Conservation (phyloP, 1,140 invertebrate genomes). For the Matsumurasca onukii region DNA sequence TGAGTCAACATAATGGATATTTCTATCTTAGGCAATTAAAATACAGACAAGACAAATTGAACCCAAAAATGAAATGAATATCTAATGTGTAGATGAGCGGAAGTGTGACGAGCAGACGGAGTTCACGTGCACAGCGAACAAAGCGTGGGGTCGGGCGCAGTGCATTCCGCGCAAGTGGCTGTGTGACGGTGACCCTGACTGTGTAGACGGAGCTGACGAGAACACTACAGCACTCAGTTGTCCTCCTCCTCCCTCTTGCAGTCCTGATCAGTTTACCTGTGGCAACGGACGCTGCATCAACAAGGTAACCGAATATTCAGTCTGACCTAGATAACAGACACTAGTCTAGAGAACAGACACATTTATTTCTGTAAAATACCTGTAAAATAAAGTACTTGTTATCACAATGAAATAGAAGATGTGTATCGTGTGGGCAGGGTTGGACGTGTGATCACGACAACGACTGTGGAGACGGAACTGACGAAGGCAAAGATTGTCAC, state of each 20-base stretch:
- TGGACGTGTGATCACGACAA: slow-evolving; percentile 90
- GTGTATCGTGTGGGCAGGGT: no score
- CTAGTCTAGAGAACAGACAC: no score
- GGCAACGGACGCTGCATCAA: slow-evolving; percentile 87
- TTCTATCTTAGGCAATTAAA: no score
- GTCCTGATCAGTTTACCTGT: slow-evolving; percentile 87
- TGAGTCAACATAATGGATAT: no score
- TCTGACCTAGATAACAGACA: no score
- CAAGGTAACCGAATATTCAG: slow-evolving; percentile 49
- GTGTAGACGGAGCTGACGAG: slow-evolving; percentile 96
- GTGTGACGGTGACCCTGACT: slow-evolving; percentile 95
- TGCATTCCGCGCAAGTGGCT: slow-evolving; percentile 94
- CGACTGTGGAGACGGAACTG: slow-evolving; percentile 90
- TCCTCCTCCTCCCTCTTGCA: slow-evolving; percentile 75
- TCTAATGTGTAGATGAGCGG: slow-evolving; percentile 71
- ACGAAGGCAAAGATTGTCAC: slow-evolving; percentile 90
- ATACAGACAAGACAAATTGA: no score
- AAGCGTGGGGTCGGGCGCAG: slow-evolving; percentile 85
- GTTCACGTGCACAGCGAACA: slow-evolving; percentile 87
- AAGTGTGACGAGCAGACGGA: slow-evolving; percentile 91
- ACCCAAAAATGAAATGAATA: no score
- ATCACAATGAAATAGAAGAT: no score
- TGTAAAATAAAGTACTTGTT: no score
- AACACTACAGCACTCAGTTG: slow-evolving; percentile 81
- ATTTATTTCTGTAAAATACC: no score